Evolutionary conservation across 2,888 invertebrate species (phyloP).

Genomic region (Scaptodrosophila latifasciaeformis): DNA sequence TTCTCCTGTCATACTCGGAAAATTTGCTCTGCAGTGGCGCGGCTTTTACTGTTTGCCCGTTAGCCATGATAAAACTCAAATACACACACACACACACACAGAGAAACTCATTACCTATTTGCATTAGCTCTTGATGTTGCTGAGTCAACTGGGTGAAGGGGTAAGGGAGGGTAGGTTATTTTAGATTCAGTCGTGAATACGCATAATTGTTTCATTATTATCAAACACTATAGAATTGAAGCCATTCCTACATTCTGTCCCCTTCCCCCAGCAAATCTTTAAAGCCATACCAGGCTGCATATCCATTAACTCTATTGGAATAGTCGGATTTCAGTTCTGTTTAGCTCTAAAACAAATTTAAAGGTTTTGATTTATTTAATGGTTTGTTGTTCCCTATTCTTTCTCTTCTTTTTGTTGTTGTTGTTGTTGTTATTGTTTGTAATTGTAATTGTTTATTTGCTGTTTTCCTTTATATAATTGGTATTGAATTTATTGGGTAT

Average conservation of each 20-base stretch:
- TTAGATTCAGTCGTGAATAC: background rate
- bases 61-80: conserved; percentile 2
- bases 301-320: no score
- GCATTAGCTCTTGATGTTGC: background rate
- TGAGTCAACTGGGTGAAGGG: background rate
- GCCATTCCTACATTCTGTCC: no score
- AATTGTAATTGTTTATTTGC: conserved; percentile 27
- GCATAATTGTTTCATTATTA: background rate
- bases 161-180: background rate
- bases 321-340: no score
- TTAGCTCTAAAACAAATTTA: no score
- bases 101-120: background rate
- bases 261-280: no score
- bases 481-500: conserved; percentile 26
- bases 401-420: no score
- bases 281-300: no score
- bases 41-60: background rate
- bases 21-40: conserved; percentile 1
- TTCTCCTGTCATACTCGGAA: background rate
- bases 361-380: no score
- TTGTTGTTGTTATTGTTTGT: background rate
- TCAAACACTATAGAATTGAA: no score
- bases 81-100: background rate
- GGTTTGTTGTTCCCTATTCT: no score
- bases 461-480: conserved; percentile 28